Conservation (phyloP, 2,113 vertebrate species). For the Orthonyx spaldingii region DNA sequence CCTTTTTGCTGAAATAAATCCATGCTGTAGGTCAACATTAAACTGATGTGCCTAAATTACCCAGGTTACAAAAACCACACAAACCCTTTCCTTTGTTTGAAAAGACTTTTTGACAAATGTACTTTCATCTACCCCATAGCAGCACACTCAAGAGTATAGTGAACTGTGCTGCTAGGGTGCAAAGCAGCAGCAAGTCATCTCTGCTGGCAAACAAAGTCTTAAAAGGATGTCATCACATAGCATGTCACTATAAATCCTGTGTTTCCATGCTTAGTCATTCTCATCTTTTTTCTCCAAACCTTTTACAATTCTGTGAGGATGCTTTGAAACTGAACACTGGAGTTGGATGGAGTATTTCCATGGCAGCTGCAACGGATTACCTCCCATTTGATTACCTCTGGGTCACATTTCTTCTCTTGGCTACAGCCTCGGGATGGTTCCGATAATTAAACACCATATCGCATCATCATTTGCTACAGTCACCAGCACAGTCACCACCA, state of each 20-base stretch:
- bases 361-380: background rate
- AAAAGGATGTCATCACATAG: background rate
- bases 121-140: background rate
- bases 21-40: background rate
- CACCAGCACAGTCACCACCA: background rate
- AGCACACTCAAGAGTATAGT: background rate
- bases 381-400: background rate
- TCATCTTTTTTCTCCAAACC: background rate
- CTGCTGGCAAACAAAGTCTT: background rate
- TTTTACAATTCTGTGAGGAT: background rate
- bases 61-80: background rate
- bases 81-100: background rate
- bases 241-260: background rate
- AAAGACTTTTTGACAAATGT: background rate
- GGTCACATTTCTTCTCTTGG: background rate
- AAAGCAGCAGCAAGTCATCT: background rate
- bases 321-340: background rate
- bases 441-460: background rate
- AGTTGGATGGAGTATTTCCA: background rate
- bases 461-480: background rate
- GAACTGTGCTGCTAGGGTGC: background rate
- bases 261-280: background rate
- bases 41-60: background rate
- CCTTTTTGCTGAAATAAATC: background rate
- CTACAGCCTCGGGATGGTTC: background rate